These are phyloP conservation scores for Syngnathus scovelli DNA, from an alignment of 2,113 vertebrate species.

Conservation along the genomic window DNA sequence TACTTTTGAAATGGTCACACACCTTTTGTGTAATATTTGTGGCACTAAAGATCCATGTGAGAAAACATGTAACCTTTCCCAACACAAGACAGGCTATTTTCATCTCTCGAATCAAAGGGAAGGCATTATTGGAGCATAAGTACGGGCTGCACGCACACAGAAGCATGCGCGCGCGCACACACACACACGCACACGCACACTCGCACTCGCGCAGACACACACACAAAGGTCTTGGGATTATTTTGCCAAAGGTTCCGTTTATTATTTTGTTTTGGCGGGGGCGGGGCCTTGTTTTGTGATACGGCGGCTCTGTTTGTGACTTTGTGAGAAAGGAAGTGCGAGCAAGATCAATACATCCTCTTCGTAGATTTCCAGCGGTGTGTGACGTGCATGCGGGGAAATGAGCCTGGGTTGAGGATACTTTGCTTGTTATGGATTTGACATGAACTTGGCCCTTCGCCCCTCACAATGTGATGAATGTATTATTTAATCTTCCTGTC, in stretches of 20 bases:
- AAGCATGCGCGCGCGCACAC: too few relatives aligned
- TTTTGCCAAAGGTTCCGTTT: slow-evolving; percentile 70
- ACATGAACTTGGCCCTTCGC: slow-evolving; percentile 90
- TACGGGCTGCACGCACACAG: slow-evolving; percentile 35
- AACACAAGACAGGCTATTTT: slow-evolving; percentile 46
- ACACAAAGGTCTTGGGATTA: slow-evolving; percentile 52
- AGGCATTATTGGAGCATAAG: slow-evolving; percentile 50
- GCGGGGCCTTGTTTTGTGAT: slow-evolving; percentile 61
- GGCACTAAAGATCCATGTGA: background rate
- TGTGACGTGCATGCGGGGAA: slow-evolving; percentile 85
- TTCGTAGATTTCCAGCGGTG: slow-evolving; percentile 85
- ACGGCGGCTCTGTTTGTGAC: slow-evolving; percentile 71
- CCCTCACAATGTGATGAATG: slow-evolving; percentile 89
- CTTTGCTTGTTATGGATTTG: slow-evolving; percentile 91
- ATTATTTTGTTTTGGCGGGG: slow-evolving; percentile 71
- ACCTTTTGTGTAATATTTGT: background rate
- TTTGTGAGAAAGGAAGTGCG: slow-evolving; percentile 97
- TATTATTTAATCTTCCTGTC: slow-evolving; percentile 97
- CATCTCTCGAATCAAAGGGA: slow-evolving; percentile 47
- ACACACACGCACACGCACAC: too few relatives aligned
- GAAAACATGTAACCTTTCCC: background rate
- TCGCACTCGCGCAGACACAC: slow-evolving; percentile 10
- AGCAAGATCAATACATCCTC: slow-evolving; percentile 93
- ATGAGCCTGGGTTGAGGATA: slow-evolving; percentile 84
- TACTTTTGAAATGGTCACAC: too few relatives aligned